Evolutionary conservation across 2,797 vertebrate species (phyloP).

Genomic region (Phrynocephalus guinanensis): DNA sequence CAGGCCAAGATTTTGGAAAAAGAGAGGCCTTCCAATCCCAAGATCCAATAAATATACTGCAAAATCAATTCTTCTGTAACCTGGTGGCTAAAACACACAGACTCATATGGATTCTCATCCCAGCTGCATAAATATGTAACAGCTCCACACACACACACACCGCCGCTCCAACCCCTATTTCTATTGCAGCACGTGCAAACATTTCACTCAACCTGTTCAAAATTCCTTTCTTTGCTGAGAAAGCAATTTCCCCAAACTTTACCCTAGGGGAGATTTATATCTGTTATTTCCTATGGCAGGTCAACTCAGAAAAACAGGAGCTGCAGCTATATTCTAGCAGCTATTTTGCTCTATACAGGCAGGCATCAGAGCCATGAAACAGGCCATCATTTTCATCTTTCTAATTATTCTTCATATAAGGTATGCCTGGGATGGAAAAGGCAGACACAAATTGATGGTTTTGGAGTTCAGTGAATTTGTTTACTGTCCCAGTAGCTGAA

Average conservation of each 20-base stretch:
- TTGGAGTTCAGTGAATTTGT: too few species aligned
- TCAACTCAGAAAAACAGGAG: slow-evolving; percentile 53
- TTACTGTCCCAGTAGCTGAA: too few species aligned
- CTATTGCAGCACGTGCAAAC: slow-evolving; percentile 27
- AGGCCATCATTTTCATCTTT: slow-evolving; percentile 53
- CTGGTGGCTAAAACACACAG: neutral
- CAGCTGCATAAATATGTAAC: neutral
- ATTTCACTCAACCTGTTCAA: slow-evolving; percentile 58
- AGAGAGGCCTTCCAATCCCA: neutral
- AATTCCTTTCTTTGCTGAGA: slow-evolving; percentile 62
- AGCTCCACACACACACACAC: neutral
- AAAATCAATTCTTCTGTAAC: neutral
- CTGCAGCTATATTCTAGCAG: slow-evolving; percentile 50
- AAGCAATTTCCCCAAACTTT: slow-evolving; percentile 56
- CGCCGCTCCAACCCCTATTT: neutral
- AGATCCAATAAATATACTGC: neutral
- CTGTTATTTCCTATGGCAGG: slow-evolving; percentile 62
- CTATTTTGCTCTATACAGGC: slow-evolving; percentile 55
- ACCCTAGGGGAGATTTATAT: slow-evolving; percentile 69
- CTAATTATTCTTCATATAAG: slow-evolving; percentile 58
- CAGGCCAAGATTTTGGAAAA: neutral
- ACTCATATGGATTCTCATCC: neutral
- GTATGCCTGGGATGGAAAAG: neutral
- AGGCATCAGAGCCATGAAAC: slow-evolving; percentile 59
- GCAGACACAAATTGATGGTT: neutral